Evolutionary conservation across 2,888 invertebrate species (phyloP).

Genomic region (Seladonia tumulorum): DNA sequence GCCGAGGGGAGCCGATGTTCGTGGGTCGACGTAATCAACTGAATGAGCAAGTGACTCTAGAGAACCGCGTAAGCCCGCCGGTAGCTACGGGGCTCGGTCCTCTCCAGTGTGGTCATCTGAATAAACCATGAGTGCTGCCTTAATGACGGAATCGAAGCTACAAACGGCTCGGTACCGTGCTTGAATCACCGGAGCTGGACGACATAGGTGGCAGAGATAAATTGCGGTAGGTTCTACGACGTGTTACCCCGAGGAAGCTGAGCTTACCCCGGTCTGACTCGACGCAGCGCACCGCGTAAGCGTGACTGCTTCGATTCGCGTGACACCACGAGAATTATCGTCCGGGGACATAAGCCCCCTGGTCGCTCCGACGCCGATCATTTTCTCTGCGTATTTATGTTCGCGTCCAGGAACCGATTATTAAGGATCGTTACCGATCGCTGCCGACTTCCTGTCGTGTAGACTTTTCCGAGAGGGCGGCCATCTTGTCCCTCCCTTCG

Average conservation of each 20-base stretch:
- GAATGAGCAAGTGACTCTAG: conserved; percentile 80
- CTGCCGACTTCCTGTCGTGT: not conserved
- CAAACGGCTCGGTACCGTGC: conserved; percentile 63
- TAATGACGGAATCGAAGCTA: conserved; percentile 79
- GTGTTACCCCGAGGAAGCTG: conserved; percentile 53
- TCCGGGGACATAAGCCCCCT: not conserved
- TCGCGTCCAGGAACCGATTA: conserved; percentile 38
- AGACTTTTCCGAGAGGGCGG: not conserved
- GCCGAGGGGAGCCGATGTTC: conserved; percentile 61
- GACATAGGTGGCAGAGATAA: conserved; percentile 66
- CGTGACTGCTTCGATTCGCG: conserved; percentile 45
- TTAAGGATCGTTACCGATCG: conserved; percentile 26
- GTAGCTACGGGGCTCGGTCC: conserved; percentile 61
- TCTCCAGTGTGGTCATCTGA: conserved; percentile 77
- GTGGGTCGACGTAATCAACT: conserved; percentile 77
- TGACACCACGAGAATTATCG: conserved; percentile 45
- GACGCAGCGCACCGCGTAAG: conserved; percentile 44
- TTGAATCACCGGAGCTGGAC: conserved; percentile 62
- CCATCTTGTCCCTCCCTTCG: not conserved
- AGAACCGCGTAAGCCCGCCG: conserved; percentile 69
- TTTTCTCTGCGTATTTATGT: conserved; percentile 31
- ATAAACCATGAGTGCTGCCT: conserved; percentile 80
- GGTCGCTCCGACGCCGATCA: not conserved
- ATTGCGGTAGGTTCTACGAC: conserved; percentile 64
- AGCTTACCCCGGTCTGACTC: conserved; percentile 41